Percentiles rank a stretch among this genome's conserved stretches.
Conservation (phyloP, 2,113 vertebrate species). For the Labeo catla region DNA sequence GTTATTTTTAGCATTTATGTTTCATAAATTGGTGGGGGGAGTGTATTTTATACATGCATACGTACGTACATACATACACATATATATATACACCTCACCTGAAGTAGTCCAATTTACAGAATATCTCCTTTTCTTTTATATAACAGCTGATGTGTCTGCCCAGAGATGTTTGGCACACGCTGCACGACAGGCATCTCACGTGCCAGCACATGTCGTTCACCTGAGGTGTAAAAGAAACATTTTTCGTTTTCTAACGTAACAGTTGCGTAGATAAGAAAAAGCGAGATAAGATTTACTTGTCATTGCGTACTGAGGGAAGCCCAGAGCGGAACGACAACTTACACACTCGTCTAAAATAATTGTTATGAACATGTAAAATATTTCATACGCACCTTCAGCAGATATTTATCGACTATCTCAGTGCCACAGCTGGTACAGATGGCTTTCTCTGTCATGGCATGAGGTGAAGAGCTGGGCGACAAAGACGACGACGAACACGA, state of each 20-base stretch:
- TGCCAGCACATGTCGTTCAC: slow-evolving; percentile 99
- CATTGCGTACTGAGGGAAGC: slow-evolving; percentile 38
- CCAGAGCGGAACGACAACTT: slow-evolving; percentile 57
- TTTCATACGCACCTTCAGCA: slow-evolving; percentile 87
- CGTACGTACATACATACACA: too few relatives aligned
- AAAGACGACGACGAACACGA: slow-evolving; percentile 78
- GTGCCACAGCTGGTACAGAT: slow-evolving; percentile 90
- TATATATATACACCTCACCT: slow-evolving; percentile 75
- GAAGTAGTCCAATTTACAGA: slow-evolving; percentile 99
- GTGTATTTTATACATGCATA: too few relatives aligned
- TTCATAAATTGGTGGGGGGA: slow-evolving; percentile 54
- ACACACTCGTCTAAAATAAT: background rate
- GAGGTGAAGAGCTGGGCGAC: slow-evolving; percentile 85
- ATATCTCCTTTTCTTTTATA: slow-evolving; percentile 98
- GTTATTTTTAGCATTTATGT: background rate
- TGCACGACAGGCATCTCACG: slow-evolving; percentile 95
- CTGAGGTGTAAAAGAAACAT: slow-evolving; percentile 71
- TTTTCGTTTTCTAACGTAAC: slow-evolving; percentile 48
- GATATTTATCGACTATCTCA: slow-evolving; percentile 95
- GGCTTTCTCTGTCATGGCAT: slow-evolving; percentile 84
- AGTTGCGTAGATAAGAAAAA: slow-evolving; percentile 55
- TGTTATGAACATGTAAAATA: background rate
- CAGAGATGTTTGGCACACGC: slow-evolving; percentile 92
- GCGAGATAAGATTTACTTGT: slow-evolving; percentile 41
- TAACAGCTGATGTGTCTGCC: slow-evolving; percentile 96